A percentile compares a stretch with the other conserved stretches of the same genome.
Evolutionary conservation across 2,797 vertebrate species (phyloP).

Genomic region (Micromesistius poutassou): DNA sequence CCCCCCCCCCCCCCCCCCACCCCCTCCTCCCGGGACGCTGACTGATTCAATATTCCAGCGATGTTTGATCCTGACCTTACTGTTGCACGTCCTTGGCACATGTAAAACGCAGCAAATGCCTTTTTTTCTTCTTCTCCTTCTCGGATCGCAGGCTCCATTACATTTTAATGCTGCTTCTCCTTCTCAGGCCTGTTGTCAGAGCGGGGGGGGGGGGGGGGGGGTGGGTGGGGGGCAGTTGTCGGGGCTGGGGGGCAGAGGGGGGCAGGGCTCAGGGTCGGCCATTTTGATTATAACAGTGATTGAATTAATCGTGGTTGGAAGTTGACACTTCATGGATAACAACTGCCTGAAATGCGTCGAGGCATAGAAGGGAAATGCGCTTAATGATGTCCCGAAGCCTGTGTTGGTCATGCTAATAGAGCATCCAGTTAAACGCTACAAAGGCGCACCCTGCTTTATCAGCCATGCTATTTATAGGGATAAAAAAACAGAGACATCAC

Average conservation of each 20-base stretch:
- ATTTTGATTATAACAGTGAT: constrained; percentile 69
- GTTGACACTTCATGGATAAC: constrained; percentile 66
- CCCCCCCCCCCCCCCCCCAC: constrained; percentile 34
- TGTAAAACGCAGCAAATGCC: constrained; percentile 63
- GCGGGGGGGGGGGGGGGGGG: constrained; percentile 45
- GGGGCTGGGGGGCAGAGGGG: too few species aligned
- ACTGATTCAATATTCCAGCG: constrained; percentile 66
- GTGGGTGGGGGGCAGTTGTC: too few species aligned
- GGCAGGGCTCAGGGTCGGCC: constrained; percentile 27
- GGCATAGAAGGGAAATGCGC: constrained; percentile 51
- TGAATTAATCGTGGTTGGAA: constrained; percentile 59
- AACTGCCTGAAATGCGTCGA: constrained; percentile 48
- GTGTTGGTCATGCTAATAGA: constrained; percentile 38
- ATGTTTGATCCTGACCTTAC: constrained; percentile 73
- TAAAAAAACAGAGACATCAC: neutral
- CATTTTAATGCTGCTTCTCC: constrained; percentile 69
- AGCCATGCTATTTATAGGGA: neutral
- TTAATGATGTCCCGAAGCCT: constrained; percentile 50
- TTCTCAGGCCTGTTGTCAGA: constrained; percentile 54
- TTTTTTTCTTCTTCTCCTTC: constrained; percentile 40
- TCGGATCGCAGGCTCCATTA: constrained; percentile 62
- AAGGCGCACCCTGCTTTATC: neutral
- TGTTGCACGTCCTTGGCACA: constrained; percentile 74
- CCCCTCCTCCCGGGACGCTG: constrained; percentile 47
- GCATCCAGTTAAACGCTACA: neutral